Percentiles rank a stretch among this genome's conserved stretches.
Evolutionary conservation across 2,888 invertebrate genomes (phyloP).

Genomic region (Trachelus stipa): DNA sequence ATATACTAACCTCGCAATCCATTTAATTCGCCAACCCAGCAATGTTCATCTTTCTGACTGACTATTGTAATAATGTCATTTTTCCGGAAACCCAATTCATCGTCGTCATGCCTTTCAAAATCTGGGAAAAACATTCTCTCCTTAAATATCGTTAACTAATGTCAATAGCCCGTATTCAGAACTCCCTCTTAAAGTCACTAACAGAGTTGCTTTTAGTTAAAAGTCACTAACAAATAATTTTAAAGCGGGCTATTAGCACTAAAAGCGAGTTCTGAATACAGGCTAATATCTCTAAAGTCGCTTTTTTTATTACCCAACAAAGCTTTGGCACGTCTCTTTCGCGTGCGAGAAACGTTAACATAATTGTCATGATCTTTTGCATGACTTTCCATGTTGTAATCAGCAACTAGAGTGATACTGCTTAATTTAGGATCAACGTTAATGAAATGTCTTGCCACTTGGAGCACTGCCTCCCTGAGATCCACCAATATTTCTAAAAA

Average conservation of each 20-base stretch:
- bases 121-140: conserved; percentile 69
- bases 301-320: conserved; percentile 73
- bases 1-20: conserved; percentile 78
- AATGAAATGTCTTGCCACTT: conserved; percentile 93
- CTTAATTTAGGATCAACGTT: conserved; percentile 90
- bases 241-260: too few species aligned
- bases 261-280: too few species aligned
- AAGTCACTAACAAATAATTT: background rate
- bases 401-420: conserved; percentile 86
- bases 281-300: background rate
- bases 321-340: conserved; percentile 93
- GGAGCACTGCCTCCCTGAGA: conserved; percentile 93
- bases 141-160: conserved; percentile 21
- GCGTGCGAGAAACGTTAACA: conserved; percentile 89
- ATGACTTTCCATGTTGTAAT: conserved; percentile 96
- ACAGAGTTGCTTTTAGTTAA: too few species aligned
- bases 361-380: conserved; percentile 94
- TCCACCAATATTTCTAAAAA: conserved; percentile 91
- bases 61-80: conserved; percentile 98
- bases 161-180: background rate
- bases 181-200: too few species aligned
- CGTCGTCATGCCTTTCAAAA: conserved; percentile 97
- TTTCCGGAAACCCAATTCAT: conserved; percentile 97
- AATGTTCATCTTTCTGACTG: conserved; percentile 97
- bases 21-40: conserved; percentile 98